Evolutionary conservation across 1,140 invertebrate species (phyloP), one percentile per base, ranked within the genome.

Genomic region (Bombus consobrinus): DNA sequence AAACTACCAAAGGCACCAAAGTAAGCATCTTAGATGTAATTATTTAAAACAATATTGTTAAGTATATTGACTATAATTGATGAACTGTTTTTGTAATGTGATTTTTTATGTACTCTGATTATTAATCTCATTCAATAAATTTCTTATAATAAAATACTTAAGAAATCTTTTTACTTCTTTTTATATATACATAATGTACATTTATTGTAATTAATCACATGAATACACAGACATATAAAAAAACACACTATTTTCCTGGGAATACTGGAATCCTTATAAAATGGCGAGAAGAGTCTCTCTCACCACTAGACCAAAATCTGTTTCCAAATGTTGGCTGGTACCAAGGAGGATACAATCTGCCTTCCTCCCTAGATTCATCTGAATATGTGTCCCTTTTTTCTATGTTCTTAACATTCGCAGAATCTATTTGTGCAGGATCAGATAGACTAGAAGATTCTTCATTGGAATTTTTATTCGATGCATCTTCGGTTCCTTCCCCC

Each of bases 241-340:
- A 12, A 39, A 62, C 13, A 62, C 37, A 37, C 85, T 83, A 92
- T 85, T 86, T 89, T 37, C 92, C 92, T 1, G 91, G 85, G 68
- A 93, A 93, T 39, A 93, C 80, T 0, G 91, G 91, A 43, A 92
- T 88, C 34, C 9, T 69, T 32, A 88, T 73, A 3, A 88, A 90
- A 25, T 83, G 75, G 3, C 13, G 85, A 69, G 37, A 71, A 22
- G 66, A 57, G 9, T 79, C 62, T 15, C n/a, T 72, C 0, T 78
- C 68, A 3, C 81, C 28, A 12, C 81, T 77, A 1, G 69, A 5
- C 41, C 43, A 71, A 53, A 81, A 79, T 64, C 88, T 75, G 28
- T 43, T 47, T 15, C 47, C 62, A 2, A 47, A 10, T 12, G 64
- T 64, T 25, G 83, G 39, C 8, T 37, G 71, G 15, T 88, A 87